Conservation (phyloP, 2,888 invertebrate genomes). For the Drosophila cognata region DNA sequence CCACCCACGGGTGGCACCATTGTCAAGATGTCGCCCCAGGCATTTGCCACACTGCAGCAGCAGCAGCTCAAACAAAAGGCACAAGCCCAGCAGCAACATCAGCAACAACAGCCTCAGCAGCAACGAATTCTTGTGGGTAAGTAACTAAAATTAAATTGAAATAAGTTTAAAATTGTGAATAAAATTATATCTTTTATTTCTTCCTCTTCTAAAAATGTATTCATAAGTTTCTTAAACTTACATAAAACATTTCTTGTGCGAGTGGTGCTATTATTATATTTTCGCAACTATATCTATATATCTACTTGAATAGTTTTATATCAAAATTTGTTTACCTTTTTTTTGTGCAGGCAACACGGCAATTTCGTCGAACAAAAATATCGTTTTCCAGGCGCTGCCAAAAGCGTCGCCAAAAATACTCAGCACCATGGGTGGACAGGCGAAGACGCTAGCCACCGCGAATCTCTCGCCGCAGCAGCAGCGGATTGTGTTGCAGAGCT, state of each 20-base stretch:
- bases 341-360: slow-evolving; percentile 70
- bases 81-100: slow-evolving; percentile 49
- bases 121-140: slow-evolving; percentile 78
- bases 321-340: not conserved
- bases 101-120: slow-evolving; percentile 48
- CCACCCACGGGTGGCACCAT: slow-evolving; percentile 67
- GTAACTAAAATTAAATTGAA: slow-evolving; percentile 18
- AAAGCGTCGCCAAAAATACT: slow-evolving; percentile 66
- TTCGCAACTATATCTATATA: not conserved
- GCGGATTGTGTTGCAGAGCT: slow-evolving; percentile 82
- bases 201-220: not conserved
- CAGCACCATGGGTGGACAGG: slow-evolving; percentile 49
- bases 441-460: slow-evolving; percentile 61
- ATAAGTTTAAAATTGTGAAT: not conserved
- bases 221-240: not conserved
- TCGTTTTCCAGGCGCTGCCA: slow-evolving; percentile 66
- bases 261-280: not conserved
- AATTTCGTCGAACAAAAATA: slow-evolving; percentile 73
- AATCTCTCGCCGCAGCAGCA: slow-evolving; percentile 83
- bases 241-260: not conserved
- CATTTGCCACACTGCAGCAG: slow-evolving; percentile 82
- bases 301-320: not conserved
- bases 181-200: not conserved
- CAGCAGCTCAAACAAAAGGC: slow-evolving; percentile 81
- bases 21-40: slow-evolving; percentile 83